Conservation (phyloP, 2,797 vertebrate genomes). For the Neoniphon sammara region DNA sequence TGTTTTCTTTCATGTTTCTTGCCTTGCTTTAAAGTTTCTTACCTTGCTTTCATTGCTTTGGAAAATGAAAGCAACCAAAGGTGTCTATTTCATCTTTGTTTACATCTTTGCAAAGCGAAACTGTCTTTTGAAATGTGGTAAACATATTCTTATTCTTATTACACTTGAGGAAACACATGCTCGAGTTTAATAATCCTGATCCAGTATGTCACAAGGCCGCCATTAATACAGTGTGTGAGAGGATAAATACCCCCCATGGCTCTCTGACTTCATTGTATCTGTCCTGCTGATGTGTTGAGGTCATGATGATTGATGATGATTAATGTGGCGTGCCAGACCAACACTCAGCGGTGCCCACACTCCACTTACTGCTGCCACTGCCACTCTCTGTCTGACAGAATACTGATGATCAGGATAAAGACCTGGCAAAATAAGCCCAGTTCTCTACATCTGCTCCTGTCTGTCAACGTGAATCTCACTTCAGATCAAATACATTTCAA, state of each 20-base stretch:
- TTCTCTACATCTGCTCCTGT: slow-evolving; percentile 39
- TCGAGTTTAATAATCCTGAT: slow-evolving; percentile 6
- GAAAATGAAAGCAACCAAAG: too few species aligned
- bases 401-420: slow-evolving; percentile 36
- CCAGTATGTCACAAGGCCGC: slow-evolving; percentile 10
- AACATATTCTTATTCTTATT: too few species aligned
- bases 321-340: slow-evolving; percentile 18
- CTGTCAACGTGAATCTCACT: slow-evolving; percentile 31
- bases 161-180: background rate
- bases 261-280: slow-evolving; percentile 14
- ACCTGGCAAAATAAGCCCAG: slow-evolving; percentile 26
- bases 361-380: slow-evolving; percentile 32
- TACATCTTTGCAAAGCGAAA: too few species aligned
- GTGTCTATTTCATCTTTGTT: too few species aligned
- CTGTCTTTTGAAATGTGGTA: too few species aligned
- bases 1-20: too few species aligned
- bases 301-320: slow-evolving; percentile 58
- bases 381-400: slow-evolving; percentile 47
- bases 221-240: slow-evolving; percentile 9
- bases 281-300: slow-evolving; percentile 36
- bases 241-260: slow-evolving; percentile 9
- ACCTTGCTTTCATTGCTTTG: too few species aligned
- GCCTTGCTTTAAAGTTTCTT: too few species aligned
- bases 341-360: slow-evolving; percentile 2
- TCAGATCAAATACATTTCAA: slow-evolving; percentile 9